Percentiles rank a stretch among this genome's conserved stretches.
These are phyloP conservation scores for Callithrix jacchus DNA, from an alignment of 2,113 vertebrate species.

Conservation along the genomic window DNA sequence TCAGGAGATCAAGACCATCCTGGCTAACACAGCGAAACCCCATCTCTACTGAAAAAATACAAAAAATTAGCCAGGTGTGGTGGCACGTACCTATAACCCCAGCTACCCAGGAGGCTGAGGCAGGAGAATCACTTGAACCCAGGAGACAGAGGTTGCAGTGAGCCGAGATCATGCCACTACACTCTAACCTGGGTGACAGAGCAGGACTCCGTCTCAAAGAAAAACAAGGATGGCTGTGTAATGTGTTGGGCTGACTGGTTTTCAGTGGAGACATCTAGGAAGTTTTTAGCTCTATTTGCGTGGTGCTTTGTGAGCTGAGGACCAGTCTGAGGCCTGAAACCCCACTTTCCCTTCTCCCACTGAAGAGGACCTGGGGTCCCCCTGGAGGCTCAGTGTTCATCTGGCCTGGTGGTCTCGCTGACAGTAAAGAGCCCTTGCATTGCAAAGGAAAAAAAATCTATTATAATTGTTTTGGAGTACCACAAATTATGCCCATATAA, in stretches of 20 bases:
- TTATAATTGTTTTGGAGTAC: background rate
- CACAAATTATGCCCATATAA: background rate
- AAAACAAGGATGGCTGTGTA: conserved; percentile 85
- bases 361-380: background rate
- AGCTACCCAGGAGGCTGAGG: too few relatives aligned
- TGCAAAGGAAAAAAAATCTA: background rate
- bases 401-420: fast-evolving
- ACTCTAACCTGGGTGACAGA: too few relatives aligned
- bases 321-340: background rate
- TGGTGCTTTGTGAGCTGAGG: conserved; percentile 83
- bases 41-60: too few relatives aligned
- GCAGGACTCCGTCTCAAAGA: too few relatives aligned
- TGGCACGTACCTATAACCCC: too few relatives aligned
- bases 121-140: too few relatives aligned
- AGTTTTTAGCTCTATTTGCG: conserved; percentile 96
- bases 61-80: too few relatives aligned
- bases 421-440: background rate
- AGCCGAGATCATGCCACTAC: too few relatives aligned
- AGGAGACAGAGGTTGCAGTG: too few relatives aligned
- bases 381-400: fast-evolving
- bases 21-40: too few relatives aligned
- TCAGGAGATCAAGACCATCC: too few relatives aligned
- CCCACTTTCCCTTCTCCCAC: fast-evolving
- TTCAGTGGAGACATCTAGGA: conserved; percentile 93
- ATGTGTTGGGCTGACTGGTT: conserved; percentile 91